Base-by-base conservation (phyloP, 2,888 invertebrate genomes). In the Elegia similella region DNA sequence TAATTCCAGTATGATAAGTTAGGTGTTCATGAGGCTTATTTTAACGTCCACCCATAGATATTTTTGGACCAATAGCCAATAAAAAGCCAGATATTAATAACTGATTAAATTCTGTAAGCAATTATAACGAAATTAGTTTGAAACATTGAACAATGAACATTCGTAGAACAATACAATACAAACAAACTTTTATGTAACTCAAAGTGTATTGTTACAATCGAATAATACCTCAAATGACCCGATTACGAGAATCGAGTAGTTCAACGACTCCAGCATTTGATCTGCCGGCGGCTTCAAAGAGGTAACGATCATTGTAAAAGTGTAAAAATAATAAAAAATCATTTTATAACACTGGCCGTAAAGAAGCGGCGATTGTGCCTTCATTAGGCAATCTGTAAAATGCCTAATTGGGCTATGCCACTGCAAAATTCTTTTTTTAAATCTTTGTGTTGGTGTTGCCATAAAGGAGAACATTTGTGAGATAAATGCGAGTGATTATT, bases 251-350 rank as follows among this genome's bases (percentile, higher is more conserved):
- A 15, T 50, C 13, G n/a, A 29, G 16, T 50, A 3, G 23, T 23
- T 48, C n/a, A 55, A 32, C n/a, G 30, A 44, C 44, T 6, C 44
- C 16, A 46, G 8, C 43, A 46, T 63, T 43, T 58, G 53, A 29
- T 34, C 69, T 68, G 80, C 74, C 82, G 80, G 79, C 70, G 46
- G 42, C 23, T 63, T 78, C 80, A 85, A 85, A 84, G 76, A 17
- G 60, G 42, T 66, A 65, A 70, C 68, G 65, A 69, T 72, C 60
- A 76, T 81, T 78, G 73, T 84, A 82, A 83, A 85, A 58, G 75
- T 80, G 80, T 84, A 69, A 68, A 76, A 75, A 75, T 73, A 69
- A 74, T 76, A 79, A 81, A 78, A n/a, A 66, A 67, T 53, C 61
- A 64, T 58, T 77, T 79, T 80, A 80, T 65, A 66, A 54, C 59